Percentiles rank a stretch among this genome's conserved stretches.
phyloP scores from a whole-genome alignment of 2,113 vertebrate species.

The Progne subis region DNA sequence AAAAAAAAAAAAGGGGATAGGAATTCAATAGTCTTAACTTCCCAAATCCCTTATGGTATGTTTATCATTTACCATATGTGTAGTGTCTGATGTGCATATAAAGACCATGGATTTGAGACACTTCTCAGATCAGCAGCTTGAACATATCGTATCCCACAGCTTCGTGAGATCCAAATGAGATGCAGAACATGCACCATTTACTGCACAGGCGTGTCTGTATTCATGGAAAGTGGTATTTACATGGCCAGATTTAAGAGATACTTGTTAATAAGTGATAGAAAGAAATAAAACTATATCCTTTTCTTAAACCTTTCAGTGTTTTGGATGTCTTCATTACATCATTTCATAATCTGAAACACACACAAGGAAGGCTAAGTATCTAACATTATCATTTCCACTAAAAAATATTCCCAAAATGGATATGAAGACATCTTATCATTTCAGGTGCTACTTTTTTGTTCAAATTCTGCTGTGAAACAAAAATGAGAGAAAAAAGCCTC shows the following conservation, averaged over 20 bases:
- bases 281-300: not conserved
- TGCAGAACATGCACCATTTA: slow-evolving; percentile 6
- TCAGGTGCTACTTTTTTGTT: not conserved
- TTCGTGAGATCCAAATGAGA: slow-evolving; percentile 6
- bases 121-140: slow-evolving; percentile 19
- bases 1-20: slow-evolving; percentile 39
- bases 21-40: slow-evolving; percentile 32
- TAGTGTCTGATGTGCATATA: slow-evolving; percentile 20
- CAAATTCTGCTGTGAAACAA: not conserved
- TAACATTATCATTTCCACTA: not conserved
- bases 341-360: not conserved
- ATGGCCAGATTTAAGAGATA: not conserved
- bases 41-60: slow-evolving; percentile 32
- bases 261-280: not conserved
- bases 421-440: not conserved
- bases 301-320: not conserved
- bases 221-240: not conserved
- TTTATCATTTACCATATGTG: slow-evolving; percentile 57
- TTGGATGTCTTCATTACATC: not conserved
- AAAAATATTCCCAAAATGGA: not conserved
- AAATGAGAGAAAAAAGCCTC: not conserved
- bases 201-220: not conserved
- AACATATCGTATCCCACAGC: not conserved
- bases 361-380: not conserved
- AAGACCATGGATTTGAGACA: not conserved